Base-by-base conservation (phyloP, 2,797 vertebrate genomes). In the Poeciliopsis paucimaculata region DNA sequence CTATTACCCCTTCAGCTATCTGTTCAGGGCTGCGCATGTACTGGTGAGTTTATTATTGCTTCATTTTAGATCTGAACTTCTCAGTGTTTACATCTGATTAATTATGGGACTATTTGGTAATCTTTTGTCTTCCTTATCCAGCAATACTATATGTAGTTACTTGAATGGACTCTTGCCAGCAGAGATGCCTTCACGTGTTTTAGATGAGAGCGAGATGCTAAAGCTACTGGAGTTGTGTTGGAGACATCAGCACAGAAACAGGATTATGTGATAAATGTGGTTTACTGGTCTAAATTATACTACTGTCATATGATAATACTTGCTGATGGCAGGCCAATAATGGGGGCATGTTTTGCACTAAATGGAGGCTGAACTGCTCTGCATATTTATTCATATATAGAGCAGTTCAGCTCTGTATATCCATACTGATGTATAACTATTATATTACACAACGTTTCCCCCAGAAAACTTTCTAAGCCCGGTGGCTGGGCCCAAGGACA, bases 1-100 rank as follows among this genome's bases (percentile, higher is more conserved):
- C 15, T 99, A 99, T 92, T 99, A 99, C 87, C 98, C 98, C 1
- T 99, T 99, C 96, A 99, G 98, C 94, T 99, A 99, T 90, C 97
- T 99, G 90, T 99, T 99, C 96, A 95, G 98, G 94, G 98, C 98
- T 0, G 97, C 98, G 64, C 98, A 99, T 0, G 97, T 99, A 4
- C 93, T 98, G 97, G 98, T 99, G 88, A 97, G 97, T 76, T 49
- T 11, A 12, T 51, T 13, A 23, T 1, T 51, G 18, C 7, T 26
- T 36, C 62, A 36, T 20, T 64, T 18, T 12, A 23, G 64, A 9
- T 39, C 8, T 10, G 36, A 39, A 36, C 6, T 36, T 23, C 39
- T 39, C 20, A 41, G 1, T 39, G 1, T 23, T 66, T 20, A 66
- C 4, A 5, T 66, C 18, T 39, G 15, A 4, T 34, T 39, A 10